Conservation (phyloP, 1,140 invertebrate species). For the Apis florea region DNA sequence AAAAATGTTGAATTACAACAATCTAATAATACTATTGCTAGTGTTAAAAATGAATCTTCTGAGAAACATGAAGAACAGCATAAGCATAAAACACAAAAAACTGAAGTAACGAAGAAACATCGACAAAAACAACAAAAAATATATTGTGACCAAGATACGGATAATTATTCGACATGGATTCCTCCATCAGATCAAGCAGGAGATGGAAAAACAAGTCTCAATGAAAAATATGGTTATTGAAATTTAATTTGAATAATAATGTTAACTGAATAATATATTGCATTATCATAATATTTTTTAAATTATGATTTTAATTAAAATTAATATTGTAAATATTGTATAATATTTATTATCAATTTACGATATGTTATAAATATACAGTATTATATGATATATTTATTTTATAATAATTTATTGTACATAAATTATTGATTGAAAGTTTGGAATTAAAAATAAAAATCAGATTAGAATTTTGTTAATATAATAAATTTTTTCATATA, state of each 20-base stretch:
- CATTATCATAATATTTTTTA: too few species aligned
- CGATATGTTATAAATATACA: not conserved
- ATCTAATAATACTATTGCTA: not conserved
- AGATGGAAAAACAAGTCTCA: slow-evolving; percentile 89
- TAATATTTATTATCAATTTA: slow-evolving; percentile 1
- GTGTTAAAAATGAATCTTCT: not conserved
- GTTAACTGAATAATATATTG: not conserved
- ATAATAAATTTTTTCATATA: too few species aligned
- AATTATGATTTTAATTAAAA: too few species aligned
- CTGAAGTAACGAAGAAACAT: not conserved
- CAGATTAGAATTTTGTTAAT: too few species aligned
- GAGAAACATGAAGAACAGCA: not conserved
- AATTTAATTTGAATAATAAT: not conserved
- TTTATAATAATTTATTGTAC: too few species aligned
- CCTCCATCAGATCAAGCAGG: slow-evolving; percentile 88
- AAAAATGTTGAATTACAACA: not conserved
- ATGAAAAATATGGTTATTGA: slow-evolving; percentile 92
- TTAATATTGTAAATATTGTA: slow-evolving; percentile 33
- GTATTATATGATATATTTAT: not conserved
- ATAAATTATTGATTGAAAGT: too few species aligned
- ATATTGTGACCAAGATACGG: slow-evolving; percentile 79
- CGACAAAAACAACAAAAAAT: slow-evolving; percentile 8
- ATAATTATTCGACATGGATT: slow-evolving; percentile 89
- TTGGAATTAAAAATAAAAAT: too few species aligned
- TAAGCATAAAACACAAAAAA: not conserved